Evolutionary conservation across 2,113 vertebrate species (phyloP), one percentile per base, ranked within the genome.

Genomic region (Sorex fumeus): DNA sequence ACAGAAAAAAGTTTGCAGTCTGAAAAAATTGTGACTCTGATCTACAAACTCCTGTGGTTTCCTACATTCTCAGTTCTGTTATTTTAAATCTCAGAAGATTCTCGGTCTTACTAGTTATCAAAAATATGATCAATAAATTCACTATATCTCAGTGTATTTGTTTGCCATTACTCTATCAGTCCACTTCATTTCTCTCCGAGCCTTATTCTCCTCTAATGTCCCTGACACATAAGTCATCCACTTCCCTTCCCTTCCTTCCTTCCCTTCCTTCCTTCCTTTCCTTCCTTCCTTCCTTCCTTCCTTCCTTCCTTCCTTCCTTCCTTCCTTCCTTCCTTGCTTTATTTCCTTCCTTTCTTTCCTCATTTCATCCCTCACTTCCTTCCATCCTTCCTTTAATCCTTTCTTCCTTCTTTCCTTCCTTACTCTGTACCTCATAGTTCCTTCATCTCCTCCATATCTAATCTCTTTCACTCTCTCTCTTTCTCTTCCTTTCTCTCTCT

Each of bases 41-140:
- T 62, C 3, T 25, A 78, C 21, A 66, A 57, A 50, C 0, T 77
- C 36, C 91, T 60, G 1, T 3, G 87, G 18, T 70, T 43, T 30
- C 2, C 77, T 34, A 84, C 53, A 53, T 40, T 66, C 15, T 53
- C 27, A 84, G 53, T 8, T 92, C 23, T 79, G n/a, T 47, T 21
- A 66, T 50, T 15, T 82, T 80, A 85, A 32, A 2, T 90, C 16
- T 78, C 40, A 60, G 47, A 47, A 19, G 71, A 8, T 88, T 9
- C 15, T 88, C 8, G 4, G 0, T 84, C 25, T 91, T 4, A 76
- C 27, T 25, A 60, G 10, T 40, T 88, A 60, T 53, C 72, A 84
- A 74, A 80, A 90, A 23, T 70, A 66, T 64, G 30, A 69, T 47
- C 10, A 78, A 67, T 43, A 71, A 93, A 1, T 19, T 69, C 92